Evolutionary conservation across 2,113 vertebrate species (phyloP).

Genomic region (Otis tarda): DNA sequence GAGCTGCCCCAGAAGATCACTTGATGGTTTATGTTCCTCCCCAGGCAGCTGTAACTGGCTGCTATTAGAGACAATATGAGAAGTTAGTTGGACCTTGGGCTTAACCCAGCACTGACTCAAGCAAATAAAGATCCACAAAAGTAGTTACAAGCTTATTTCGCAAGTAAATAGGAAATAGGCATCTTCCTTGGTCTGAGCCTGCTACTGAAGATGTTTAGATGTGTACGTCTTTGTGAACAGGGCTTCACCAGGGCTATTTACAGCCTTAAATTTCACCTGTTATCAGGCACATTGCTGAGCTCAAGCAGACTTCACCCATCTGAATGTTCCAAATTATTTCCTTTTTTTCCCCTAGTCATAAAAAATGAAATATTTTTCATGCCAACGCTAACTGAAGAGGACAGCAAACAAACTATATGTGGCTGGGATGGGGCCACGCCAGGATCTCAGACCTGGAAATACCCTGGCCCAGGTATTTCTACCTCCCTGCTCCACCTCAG

Average conservation of each 20-base stretch:
- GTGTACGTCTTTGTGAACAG: not conserved
- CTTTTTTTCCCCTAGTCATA: not conserved
- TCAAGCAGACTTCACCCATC: not conserved
- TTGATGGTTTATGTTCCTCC: not conserved
- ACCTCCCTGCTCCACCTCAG: not conserved
- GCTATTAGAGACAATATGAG: not conserved
- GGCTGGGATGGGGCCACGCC: accelerated
- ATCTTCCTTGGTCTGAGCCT: not conserved
- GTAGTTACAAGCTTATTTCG: not conserved
- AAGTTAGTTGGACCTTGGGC: not conserved
- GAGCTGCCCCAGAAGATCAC: not conserved
- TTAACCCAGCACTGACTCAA: not conserved
- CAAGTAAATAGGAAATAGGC: not conserved
- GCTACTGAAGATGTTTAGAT: not conserved
- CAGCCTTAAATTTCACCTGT: not conserved
- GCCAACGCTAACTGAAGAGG: not conserved
- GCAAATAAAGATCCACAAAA: not conserved
- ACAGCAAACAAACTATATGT: not conserved
- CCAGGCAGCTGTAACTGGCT: not conserved
- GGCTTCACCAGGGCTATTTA: too few relatives aligned
- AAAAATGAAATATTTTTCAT: not conserved
- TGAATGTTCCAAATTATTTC: not conserved
- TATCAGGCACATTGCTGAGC: not conserved
- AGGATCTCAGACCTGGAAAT: not conserved
- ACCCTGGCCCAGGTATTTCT: too few relatives aligned